phyloP scores from a whole-genome alignment of 2,797 vertebrate genomes.

The Rhadinocentrus ornatus region DNA sequence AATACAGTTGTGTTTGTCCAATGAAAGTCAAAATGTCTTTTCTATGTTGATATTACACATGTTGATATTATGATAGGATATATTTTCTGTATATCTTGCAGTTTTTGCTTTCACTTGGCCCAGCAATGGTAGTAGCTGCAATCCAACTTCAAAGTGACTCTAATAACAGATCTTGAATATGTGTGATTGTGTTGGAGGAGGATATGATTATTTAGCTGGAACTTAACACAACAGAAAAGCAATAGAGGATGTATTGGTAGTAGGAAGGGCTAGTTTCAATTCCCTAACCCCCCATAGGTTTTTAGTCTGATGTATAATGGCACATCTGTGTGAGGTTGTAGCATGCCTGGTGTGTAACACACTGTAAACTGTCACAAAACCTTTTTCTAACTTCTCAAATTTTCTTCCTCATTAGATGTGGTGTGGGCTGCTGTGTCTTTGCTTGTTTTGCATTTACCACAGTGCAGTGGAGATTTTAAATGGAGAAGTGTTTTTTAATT shows the following conservation, averaged over 20 bases:
- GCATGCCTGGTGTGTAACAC: slow-evolving; percentile 2
- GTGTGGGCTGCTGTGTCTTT: background rate
- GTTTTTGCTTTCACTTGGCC: slow-evolving; percentile 1
- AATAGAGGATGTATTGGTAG: slow-evolving; percentile 13
- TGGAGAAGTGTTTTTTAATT: slow-evolving; percentile 10
- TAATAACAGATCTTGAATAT: slow-evolving; percentile 22
- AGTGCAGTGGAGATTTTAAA: background rate
- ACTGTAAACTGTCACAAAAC: background rate
- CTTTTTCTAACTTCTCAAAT: background rate
- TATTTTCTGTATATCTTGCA: background rate
- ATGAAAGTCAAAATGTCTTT: background rate
- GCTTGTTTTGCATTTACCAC: slow-evolving; percentile 4
- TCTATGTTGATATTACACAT: background rate
- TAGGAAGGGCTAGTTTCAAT: slow-evolving; percentile 4
- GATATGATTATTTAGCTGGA: slow-evolving; percentile 26
- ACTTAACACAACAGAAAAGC: slow-evolving; percentile 15
- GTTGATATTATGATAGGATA: background rate
- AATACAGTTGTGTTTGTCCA: background rate
- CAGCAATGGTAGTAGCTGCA: slow-evolving; percentile 20
- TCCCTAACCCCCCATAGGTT: background rate
- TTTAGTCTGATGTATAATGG: slow-evolving; percentile 1
- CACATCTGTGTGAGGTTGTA: slow-evolving; percentile 1
- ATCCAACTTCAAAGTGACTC: slow-evolving; percentile 27
- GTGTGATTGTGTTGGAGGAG: slow-evolving; percentile 1
- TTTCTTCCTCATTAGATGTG: slow-evolving; percentile 10